phyloP scores from a whole-genome alignment of 2,888 invertebrate genomes.

The Penaeus monodon region DNA sequence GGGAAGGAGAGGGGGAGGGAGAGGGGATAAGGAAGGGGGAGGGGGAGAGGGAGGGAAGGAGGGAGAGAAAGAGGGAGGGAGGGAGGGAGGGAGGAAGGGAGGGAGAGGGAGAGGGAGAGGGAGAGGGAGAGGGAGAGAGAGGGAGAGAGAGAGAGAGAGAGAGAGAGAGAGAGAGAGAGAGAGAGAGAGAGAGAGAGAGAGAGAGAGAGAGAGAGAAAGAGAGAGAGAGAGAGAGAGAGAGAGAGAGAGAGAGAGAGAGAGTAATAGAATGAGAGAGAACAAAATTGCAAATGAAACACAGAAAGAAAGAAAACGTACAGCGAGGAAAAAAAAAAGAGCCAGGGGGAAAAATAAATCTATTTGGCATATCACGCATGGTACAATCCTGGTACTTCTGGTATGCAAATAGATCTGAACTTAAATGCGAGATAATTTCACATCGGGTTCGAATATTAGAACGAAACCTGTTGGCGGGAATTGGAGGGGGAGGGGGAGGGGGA shows the following conservation, averaged over 20 bases:
- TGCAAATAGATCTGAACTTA: too few relatives aligned
- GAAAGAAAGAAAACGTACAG: too few relatives aligned
- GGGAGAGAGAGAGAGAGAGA: neutral
- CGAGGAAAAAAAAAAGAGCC: too few relatives aligned
- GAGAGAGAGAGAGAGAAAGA: neutral
- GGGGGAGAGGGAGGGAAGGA: neutral
- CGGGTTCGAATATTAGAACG: too few relatives aligned
- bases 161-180: neutral
- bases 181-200: conserved; percentile 8
- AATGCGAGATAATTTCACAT: too few relatives aligned
- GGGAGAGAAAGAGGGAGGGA: neutral
- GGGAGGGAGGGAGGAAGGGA: neutral
- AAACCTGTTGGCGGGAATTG: neutral
- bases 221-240: neutral
- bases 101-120: neutral
- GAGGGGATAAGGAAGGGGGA: neutral
- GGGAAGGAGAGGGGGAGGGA: neutral
- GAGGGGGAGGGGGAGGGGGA: neutral
- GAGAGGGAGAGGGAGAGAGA: neutral
- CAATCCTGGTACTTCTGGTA: too few relatives aligned
- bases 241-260: too few relatives aligned
- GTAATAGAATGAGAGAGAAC: too few relatives aligned
- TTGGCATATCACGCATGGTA: too few relatives aligned
- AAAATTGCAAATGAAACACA: too few relatives aligned
- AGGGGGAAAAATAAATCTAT: too few relatives aligned